Conservation (phyloP, 2,888 invertebrate species). For the Adela reaumurella region DNA sequence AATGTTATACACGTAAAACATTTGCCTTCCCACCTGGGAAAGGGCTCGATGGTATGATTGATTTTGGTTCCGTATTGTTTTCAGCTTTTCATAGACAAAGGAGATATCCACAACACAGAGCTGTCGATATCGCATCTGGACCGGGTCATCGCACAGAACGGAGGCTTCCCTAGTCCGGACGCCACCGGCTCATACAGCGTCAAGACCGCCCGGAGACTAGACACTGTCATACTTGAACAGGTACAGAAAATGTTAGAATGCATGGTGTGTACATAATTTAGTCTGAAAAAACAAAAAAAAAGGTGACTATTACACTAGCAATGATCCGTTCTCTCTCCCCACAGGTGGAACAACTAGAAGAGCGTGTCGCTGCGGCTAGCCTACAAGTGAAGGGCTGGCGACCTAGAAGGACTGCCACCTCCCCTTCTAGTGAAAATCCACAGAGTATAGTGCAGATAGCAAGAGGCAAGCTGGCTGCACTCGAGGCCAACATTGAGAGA, state of each 20-base stretch:
- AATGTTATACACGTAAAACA: no score
- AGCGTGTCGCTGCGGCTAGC: constrained; percentile 82
- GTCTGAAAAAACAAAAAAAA: neutral
- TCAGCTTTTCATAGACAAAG: constrained; percentile 60
- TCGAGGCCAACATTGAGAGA: constrained; percentile 90
- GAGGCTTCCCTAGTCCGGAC: constrained; percentile 49
- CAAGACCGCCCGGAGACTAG: constrained; percentile 74
- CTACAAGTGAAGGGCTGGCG: constrained; percentile 92
- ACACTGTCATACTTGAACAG: constrained; percentile 74
- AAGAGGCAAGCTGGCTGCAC: constrained; percentile 69
- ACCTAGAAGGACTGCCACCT: constrained; percentile 24
- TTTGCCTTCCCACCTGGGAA: no score
- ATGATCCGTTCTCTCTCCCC: constrained; percentile 1
- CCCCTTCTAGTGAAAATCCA: constrained; percentile 51
- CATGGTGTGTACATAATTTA: neutral
- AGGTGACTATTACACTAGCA: constrained; percentile 3
- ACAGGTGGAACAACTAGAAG: constrained; percentile 80
- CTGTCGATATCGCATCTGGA: constrained; percentile 37
- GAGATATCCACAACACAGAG: constrained; percentile 55
- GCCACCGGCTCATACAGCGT: constrained; percentile 51
- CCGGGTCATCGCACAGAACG: constrained; percentile 28
- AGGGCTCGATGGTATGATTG: no score
- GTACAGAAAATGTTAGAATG: constrained; percentile 22
- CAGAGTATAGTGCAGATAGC: constrained; percentile 55
- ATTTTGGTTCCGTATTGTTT: neutral